Percentiles rank a stretch among this genome's conserved stretches.
These are phyloP conservation scores for Corvus hawaiiensis DNA, from an alignment of 2,113 vertebrate genomes.

Conservation along the genomic window DNA sequence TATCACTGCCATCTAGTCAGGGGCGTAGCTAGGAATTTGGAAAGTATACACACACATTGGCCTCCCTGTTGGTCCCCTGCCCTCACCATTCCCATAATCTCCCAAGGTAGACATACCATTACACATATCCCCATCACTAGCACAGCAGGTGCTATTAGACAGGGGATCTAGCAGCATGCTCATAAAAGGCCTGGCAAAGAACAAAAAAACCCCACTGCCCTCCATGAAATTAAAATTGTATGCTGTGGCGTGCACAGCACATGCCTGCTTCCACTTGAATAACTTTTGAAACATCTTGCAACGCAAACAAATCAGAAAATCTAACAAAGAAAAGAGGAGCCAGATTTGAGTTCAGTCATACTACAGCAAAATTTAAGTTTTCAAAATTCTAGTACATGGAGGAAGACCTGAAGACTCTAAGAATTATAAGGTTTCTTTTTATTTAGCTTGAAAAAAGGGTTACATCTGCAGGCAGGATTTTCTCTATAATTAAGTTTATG, in stretches of 20 bases:
- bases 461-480: neutral
- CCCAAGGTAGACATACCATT: slow-evolving; percentile 38
- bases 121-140: slow-evolving; percentile 26
- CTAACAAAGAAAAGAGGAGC: neutral
- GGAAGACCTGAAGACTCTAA: neutral
- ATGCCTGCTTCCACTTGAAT: slow-evolving; percentile 14
- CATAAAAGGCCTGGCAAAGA: slow-evolving; percentile 47
- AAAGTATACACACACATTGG: slow-evolving; percentile 7
- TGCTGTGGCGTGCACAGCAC: neutral
- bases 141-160: slow-evolving; percentile 36
- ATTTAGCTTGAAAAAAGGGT: neutral
- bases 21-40: slow-evolving; percentile 25
- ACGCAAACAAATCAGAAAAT: neutral
- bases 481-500: neutral
- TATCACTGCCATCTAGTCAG: neutral
- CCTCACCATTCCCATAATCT: slow-evolving; percentile 28
- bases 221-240: slow-evolving; percentile 49
- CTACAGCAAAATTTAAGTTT: neutral
- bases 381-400: neutral
- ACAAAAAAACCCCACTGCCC: neutral
- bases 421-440: neutral
- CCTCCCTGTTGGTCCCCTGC: slow-evolving; percentile 45
- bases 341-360: neutral
- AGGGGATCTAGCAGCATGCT: slow-evolving; percentile 31
- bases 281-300: neutral